These are phyloP conservation scores for Eidolon helvum DNA, from an alignment of 2,113 vertebrate species.

Conservation along the genomic window DNA sequence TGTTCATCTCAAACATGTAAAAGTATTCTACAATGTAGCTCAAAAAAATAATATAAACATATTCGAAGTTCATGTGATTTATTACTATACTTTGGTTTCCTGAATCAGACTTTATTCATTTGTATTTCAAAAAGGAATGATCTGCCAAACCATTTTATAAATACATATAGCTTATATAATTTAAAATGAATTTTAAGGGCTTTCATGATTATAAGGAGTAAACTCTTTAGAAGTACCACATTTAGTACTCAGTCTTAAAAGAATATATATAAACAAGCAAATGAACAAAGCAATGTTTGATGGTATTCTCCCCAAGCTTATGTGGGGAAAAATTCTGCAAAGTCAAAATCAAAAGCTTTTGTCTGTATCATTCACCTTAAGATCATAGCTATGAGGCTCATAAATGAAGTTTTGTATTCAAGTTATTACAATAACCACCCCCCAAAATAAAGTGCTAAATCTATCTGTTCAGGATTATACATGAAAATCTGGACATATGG, in stretches of 20 bases:
- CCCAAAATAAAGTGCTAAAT: not conserved
- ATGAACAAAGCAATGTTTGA: not conserved
- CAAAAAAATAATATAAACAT: not conserved
- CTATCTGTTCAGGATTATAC: not conserved
- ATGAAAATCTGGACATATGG: not conserved
- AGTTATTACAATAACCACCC: not conserved
- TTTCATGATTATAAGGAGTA: not conserved
- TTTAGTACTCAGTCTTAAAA: not conserved
- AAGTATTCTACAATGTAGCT: not conserved
- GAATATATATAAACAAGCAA: not conserved
- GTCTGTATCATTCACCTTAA: not conserved
- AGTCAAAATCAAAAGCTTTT: not conserved
- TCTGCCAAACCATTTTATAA: not conserved
- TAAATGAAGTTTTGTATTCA: not conserved
- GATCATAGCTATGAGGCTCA: not conserved
- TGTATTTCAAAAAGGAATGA: slow-evolving; percentile 20
- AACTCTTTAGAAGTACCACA: not conserved
- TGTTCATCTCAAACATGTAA: not conserved
- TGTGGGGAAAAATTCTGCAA: not conserved
- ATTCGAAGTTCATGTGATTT: not conserved
- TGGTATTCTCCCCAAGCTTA: not conserved
- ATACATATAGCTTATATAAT: not conserved
- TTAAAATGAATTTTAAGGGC: slow-evolving; percentile 23
- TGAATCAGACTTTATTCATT: slow-evolving; percentile 36
- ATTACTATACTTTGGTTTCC: not conserved